A percentile compares a stretch with the other conserved stretches of the same genome.
phyloP scores from a whole-genome alignment of 2,113 vertebrate species.

The Heterotis niloticus region DNA sequence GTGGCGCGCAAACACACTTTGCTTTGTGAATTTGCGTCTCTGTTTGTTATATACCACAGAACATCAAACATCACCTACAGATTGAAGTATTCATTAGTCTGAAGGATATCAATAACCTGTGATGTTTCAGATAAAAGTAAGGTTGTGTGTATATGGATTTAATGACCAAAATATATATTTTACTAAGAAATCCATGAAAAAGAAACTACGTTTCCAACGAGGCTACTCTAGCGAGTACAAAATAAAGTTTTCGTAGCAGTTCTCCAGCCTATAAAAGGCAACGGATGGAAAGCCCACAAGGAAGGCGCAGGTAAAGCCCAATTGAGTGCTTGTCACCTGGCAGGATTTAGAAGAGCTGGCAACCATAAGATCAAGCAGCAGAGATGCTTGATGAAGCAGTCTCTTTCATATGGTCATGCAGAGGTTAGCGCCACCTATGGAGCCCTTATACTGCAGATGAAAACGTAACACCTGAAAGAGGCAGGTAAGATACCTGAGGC shows the following conservation, averaged over 20 bases:
- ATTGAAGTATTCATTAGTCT: too few relatives aligned
- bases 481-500: not conserved
- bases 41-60: too few relatives aligned
- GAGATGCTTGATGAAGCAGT: slow-evolving; percentile 5
- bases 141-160: too few relatives aligned
- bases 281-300: not conserved
- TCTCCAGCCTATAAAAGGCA: not conserved
- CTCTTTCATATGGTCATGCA: not conserved
- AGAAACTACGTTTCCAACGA: not conserved
- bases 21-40: too few relatives aligned
- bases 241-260: not conserved
- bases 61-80: too few relatives aligned
- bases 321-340: not conserved
- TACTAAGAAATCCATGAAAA: not conserved
- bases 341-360: not conserved
- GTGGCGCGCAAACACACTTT: too few relatives aligned
- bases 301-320: not conserved
- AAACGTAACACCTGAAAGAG: not conserved
- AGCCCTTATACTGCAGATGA: slow-evolving; percentile 1
- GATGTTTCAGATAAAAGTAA: too few relatives aligned
- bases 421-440: not conserved
- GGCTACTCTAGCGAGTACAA: not conserved
- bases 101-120: too few relatives aligned
- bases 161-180: too few relatives aligned
- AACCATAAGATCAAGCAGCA: not conserved